A percentile compares a stretch with the other conserved stretches of the same genome.
Conservation (phyloP, 1,140 invertebrate species). For the Trialeurodes vaporariorum region DNA sequence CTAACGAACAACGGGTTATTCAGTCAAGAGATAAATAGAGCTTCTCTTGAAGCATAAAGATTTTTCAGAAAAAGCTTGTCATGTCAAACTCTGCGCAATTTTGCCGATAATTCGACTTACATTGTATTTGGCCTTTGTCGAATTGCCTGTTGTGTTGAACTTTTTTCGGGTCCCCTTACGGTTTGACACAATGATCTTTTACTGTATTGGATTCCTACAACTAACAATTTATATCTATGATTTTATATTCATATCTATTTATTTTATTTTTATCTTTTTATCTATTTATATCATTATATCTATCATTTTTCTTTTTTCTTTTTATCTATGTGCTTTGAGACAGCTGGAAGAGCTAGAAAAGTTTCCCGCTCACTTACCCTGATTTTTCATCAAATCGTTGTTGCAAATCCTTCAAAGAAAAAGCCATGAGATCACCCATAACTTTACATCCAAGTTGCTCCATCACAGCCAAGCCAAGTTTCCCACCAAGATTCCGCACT, state of each 20-base stretch:
- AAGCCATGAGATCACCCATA: constrained; percentile 62
- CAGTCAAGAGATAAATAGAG: too few relatives aligned
- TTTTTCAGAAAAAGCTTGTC: too few relatives aligned
- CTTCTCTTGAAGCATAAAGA: too few relatives aligned
- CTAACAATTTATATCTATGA: too few relatives aligned
- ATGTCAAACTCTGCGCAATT: too few relatives aligned
- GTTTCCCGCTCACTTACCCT: constrained; percentile 43
- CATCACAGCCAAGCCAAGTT: constrained; percentile 64
- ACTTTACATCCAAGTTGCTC: constrained; percentile 58
- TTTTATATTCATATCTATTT: constrained; percentile 12
- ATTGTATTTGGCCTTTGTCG: too few relatives aligned
- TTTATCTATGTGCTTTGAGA: background rate
- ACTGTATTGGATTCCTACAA: too few relatives aligned
- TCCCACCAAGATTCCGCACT: constrained; percentile 75
- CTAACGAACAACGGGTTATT: too few relatives aligned
- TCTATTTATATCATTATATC: background rate
- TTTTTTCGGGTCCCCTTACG: too few relatives aligned
- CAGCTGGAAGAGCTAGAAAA: background rate
- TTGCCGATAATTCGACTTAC: too few relatives aligned
- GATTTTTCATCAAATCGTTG: constrained; percentile 70
- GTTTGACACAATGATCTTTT: too few relatives aligned
- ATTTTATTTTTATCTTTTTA: background rate
- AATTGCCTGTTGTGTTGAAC: too few relatives aligned
- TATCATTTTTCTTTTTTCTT: background rate
- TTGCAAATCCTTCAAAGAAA: constrained; percentile 53